Base-by-base conservation (phyloP, 1,140 invertebrate species). In the Lithobius niger region DNA sequence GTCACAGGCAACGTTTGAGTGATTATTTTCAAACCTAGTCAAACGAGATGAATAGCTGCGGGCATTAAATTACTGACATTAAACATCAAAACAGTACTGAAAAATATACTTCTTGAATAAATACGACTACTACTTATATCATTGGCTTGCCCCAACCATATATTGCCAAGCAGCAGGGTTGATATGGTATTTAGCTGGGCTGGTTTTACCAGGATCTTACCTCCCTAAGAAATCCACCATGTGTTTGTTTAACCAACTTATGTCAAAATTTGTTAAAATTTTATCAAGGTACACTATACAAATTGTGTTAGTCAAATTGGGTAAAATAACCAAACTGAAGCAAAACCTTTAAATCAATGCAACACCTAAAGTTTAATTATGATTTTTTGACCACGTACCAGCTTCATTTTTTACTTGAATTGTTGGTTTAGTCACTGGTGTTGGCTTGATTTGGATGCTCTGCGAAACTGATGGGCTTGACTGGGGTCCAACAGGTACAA, bases 11-110 rank as follows among this genome's bases (percentile, higher is more conserved):
- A 21, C 58, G 61, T 65, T 58, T 70, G 67, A 1, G 67, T 69
- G 15, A 71, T 71, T 10, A 71, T 71, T 58, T 71, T 71, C 65
- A 71, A 68, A 49, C 69, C 68, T 68, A 56, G 1, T 56, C 43
- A 15, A n/a, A 27, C 21, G 18, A 45, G 21, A 13, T 21, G 21
- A 45, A 45, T 10, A 45, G 10, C 21, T 45, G n/a, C 31, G n/a
- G 6, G n/a, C 6, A 36, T 36, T 10, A 36, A 36, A 36, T 10
- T 36, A n/a, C n/a, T 36, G 6, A 6, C n/a, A 10, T 36, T 10
- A 36, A 36, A 36, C 6, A 36, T 10, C 6, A n/a, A 36, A n/a
- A 36, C 6, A 36, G 31, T 10, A 36, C n/a, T 36, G n/a, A 36
- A 36, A 36, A 36, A 6, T 10, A n/a, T 36, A 36, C 6, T 10